A percentile compares a stretch with the other conserved stretches of the same genome.
These are phyloP conservation scores for Polypedilum vanderplanki DNA, from an alignment of 1,140 invertebrate genomes.

Conservation along the genomic window DNA sequence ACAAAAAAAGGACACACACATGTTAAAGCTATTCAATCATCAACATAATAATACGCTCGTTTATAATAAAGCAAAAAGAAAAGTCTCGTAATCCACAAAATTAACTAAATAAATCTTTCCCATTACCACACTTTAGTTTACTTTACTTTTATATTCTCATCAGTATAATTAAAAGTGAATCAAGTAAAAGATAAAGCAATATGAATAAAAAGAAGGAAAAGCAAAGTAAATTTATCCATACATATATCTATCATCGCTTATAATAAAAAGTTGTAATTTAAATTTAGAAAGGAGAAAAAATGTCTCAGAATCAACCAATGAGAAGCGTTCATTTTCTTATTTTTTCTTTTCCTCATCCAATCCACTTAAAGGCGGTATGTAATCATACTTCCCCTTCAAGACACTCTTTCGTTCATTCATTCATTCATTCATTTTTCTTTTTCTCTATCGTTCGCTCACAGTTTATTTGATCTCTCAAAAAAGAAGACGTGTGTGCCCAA, in stretches of 20 bases:
- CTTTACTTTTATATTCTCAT: neutral
- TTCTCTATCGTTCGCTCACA: neutral
- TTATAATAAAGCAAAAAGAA: too few relatives aligned
- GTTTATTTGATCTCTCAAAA: conserved; percentile 13
- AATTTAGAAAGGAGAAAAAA: neutral
- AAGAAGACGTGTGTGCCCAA: neutral
- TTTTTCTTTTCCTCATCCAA: neutral
- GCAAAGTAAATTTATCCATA: too few relatives aligned
- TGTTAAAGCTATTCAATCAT: too few relatives aligned
- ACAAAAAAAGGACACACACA: too few relatives aligned
- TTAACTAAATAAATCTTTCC: neutral
- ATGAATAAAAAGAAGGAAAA: too few relatives aligned
- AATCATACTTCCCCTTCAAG: too few relatives aligned
- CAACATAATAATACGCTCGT: too few relatives aligned
- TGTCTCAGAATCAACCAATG: neutral
- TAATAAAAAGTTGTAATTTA: neutral
- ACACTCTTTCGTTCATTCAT: neutral
- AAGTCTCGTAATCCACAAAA: neutral
- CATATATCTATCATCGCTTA: too few relatives aligned
- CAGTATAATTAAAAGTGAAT: neutral
- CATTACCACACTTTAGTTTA: conserved; percentile 11
- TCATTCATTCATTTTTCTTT: neutral
- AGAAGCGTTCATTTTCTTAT: neutral
- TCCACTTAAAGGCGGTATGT: neutral
- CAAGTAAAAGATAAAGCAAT: neutral